Evolutionary conservation across 2,797 vertebrate genomes (phyloP).

Genomic region (Eidolon dupreanum): DNA sequence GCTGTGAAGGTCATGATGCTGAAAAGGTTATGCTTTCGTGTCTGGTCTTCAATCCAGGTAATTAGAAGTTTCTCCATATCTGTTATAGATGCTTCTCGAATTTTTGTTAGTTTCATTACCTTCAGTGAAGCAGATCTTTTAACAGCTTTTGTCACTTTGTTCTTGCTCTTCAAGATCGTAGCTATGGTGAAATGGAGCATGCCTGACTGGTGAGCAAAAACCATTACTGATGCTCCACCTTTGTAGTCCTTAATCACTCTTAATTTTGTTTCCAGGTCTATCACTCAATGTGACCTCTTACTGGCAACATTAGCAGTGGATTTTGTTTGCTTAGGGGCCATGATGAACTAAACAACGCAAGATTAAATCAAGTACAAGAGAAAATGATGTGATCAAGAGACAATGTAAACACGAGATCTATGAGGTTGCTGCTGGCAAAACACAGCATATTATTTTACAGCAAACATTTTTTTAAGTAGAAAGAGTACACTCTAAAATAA

Average conservation of each 20-base stretch:
- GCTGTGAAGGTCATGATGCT: neutral
- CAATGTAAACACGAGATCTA: no score
- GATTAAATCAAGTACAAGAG: neutral
- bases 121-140: neutral
- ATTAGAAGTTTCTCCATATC: neutral
- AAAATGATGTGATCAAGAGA: neutral
- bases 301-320: neutral
- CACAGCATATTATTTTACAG: no score
- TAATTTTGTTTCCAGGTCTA: neutral
- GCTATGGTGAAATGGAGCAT: neutral
- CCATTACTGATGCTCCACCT: neutral
- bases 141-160: neutral
- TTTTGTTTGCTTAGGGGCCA: neutral
- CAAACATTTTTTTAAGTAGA: no score
- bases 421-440: no score
- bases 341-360: neutral
- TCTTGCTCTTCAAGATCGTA: neutral
- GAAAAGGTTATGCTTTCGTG: neutral
- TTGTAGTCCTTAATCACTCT: neutral
- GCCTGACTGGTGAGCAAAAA: neutral
- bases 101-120: neutral
- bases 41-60: neutral
- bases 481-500: no score
- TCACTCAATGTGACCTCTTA: neutral
- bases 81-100: neutral